phyloP scores from a whole-genome alignment of 2,888 invertebrate genomes.

The Cataglyphis cursor region DNA sequence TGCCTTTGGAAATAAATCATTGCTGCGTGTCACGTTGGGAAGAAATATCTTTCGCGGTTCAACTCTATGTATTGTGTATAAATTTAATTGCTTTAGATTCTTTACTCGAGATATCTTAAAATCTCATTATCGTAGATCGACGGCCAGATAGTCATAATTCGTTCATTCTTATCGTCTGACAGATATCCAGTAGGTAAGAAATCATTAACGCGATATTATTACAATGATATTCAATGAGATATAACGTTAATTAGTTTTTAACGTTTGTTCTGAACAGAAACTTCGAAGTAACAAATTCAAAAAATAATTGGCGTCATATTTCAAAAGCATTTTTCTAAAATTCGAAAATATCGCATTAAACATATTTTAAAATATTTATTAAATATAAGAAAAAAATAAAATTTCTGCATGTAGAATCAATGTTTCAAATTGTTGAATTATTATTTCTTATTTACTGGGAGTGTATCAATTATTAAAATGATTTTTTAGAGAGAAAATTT shows the following conservation, averaged over 20 bases:
- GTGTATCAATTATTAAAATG: background rate
- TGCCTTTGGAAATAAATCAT: conserved; percentile 26
- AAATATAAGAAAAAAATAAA: background rate
- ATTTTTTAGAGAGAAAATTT: background rate
- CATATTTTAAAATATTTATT: background rate
- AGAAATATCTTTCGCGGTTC: conserved; percentile 6
- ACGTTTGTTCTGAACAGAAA: background rate
- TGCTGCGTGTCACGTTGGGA: background rate
- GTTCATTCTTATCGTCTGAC: background rate
- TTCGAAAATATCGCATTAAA: background rate
- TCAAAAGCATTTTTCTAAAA: background rate
- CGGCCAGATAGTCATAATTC: background rate
- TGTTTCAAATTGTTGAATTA: background rate
- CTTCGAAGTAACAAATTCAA: background rate
- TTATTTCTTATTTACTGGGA: background rate
- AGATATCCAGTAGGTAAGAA: background rate
- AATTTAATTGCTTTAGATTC: conserved; percentile 32
- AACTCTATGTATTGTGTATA: conserved; percentile 27
- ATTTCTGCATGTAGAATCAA: background rate
- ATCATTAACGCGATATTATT: background rate
- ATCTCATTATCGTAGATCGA: conserved; percentile 28
- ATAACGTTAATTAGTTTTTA: background rate
- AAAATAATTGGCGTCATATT: background rate
- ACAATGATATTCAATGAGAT: background rate
- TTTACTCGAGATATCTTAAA: conserved; percentile 11